Base-by-base conservation (phyloP, 2,113 vertebrate species). In the Festucalex cinctus region DNA sequence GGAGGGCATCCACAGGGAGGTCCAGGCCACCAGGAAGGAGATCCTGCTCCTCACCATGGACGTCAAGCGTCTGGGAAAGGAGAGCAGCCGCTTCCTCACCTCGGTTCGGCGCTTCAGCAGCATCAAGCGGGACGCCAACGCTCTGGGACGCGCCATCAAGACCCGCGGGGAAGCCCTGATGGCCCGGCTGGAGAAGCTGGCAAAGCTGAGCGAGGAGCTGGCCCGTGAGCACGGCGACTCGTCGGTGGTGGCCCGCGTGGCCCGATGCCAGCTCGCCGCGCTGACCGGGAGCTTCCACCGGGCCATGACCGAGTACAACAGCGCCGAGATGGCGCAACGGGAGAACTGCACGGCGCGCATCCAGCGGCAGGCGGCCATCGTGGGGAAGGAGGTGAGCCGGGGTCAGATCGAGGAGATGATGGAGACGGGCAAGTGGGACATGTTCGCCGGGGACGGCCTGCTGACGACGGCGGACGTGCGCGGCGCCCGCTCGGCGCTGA, bases 271-370 rank as follows among this genome's bases (percentile, higher is more conserved):
- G 76, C 92, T 92, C 0, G 73, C 89, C 32, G 93, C 92, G 28
- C 89, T 99, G 43, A 92, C 94, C 53, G 75, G 77, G 0, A 68
- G 85, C 26, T 98, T 99, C 89, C 95, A 96, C 73, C 32, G 83
- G 0, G 93, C 92, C 68, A 96, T 99, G 92, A 91, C 91, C 5
- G 93, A 95, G 57, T 99, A 96, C 88, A 96, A 96, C 8, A 89
- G 89, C 44, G 90, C 95, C 0, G 97, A 99, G 88, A 94, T 95
- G 94, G 87, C 80, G 44, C 96, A 98, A 70, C 87, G 93, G 58
- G 95, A 96, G 72, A 96, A 98, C 89, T 99, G 96, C 91, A 97
- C 96, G 90, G 92, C 91, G 32, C 94, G 95, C 71, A 99, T 99
- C 82, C 95, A 96, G 89, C 88, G 97, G 53, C 96, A 99, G 77